Evolutionary conservation across 2,797 vertebrate genomes (phyloP).

Genomic region (Loriculus beryllinus): DNA sequence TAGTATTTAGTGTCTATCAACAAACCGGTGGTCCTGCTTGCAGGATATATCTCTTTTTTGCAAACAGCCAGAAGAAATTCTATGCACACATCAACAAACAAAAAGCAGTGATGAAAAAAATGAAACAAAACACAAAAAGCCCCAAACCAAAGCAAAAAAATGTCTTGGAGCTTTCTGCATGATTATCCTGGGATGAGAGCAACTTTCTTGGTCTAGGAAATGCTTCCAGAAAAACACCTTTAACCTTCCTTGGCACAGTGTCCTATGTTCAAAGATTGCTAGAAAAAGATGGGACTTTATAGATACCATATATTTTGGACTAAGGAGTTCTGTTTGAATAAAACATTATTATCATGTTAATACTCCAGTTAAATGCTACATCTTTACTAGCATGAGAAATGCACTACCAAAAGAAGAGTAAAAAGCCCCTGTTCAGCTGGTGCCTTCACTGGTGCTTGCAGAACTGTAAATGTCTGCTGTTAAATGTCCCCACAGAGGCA

Average conservation of each 20-base stretch:
- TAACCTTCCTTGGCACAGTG: neutral
- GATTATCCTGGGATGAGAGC: neutral
- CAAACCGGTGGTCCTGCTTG: neutral
- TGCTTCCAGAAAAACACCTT: neutral
- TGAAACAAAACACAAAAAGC: neutral
- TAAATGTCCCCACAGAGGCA: neutral
- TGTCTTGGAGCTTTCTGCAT: neutral
- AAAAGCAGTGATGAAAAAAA: neutral
- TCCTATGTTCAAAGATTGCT: neutral
- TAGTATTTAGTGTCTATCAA: neutral
- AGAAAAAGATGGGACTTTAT: neutral
- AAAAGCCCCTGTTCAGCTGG: neutral
- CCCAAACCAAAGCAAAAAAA: neutral
- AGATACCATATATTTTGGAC: neutral
- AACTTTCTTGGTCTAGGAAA: neutral
- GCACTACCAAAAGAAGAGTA: neutral
- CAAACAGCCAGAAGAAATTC: neutral
- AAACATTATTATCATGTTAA: neutral
- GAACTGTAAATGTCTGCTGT: neutral
- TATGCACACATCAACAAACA: neutral
- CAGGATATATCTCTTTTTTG: accelerated
- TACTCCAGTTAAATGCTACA: neutral
- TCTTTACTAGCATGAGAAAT: neutral
- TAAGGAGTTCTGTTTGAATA: neutral
- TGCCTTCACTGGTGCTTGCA: neutral